Evolutionary conservation across 2,797 vertebrate genomes (phyloP).

Genomic region (Percopsis omiscomaycus): DNA sequence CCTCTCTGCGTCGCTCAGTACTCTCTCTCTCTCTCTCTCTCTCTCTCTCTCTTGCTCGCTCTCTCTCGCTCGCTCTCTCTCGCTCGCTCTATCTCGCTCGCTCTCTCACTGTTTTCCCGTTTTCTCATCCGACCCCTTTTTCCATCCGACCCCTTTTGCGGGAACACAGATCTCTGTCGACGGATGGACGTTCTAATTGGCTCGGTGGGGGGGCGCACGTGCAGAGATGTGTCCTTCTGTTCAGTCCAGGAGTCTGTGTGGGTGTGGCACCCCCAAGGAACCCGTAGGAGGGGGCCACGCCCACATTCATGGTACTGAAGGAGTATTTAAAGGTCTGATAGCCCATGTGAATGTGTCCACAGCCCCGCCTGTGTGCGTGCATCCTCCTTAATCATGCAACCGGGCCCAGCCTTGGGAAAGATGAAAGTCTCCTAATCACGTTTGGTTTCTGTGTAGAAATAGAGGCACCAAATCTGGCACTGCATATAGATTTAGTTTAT

Average conservation of each 20-base stretch:
- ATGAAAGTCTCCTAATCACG: constrained; percentile 17
- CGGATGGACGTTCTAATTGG: constrained; percentile 23
- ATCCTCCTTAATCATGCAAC: constrained; percentile 27
- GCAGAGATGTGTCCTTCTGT: constrained; percentile 53
- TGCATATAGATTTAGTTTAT: too few species aligned
- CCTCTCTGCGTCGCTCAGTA: constrained; percentile 19
- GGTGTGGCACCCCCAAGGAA: constrained; percentile 16
- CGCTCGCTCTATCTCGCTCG: too few species aligned
- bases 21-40: constrained; percentile 16
- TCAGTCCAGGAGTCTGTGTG: constrained; percentile 48
- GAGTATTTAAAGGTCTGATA: constrained; percentile 40
- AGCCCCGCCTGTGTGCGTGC: constrained; percentile 9
- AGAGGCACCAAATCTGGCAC: too few species aligned
- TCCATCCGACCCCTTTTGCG: constrained; percentile 12
- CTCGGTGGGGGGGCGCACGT: constrained; percentile 18
- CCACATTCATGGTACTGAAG: constrained; percentile 47
- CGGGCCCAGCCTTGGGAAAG: constrained; percentile 8
- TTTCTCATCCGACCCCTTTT: too few species aligned
- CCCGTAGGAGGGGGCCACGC: constrained; percentile 27
- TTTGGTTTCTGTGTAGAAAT: too few species aligned
- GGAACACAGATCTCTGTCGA: constrained; percentile 14
- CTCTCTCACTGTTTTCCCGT: background rate
- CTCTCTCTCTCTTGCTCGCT: constrained; percentile 13
- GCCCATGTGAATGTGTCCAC: constrained; percentile 25
- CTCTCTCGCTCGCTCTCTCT: constrained; percentile 16